Evolutionary conservation across 2,797 vertebrate genomes (phyloP).

Genomic region (Microctenopoma lineatum): DNA sequence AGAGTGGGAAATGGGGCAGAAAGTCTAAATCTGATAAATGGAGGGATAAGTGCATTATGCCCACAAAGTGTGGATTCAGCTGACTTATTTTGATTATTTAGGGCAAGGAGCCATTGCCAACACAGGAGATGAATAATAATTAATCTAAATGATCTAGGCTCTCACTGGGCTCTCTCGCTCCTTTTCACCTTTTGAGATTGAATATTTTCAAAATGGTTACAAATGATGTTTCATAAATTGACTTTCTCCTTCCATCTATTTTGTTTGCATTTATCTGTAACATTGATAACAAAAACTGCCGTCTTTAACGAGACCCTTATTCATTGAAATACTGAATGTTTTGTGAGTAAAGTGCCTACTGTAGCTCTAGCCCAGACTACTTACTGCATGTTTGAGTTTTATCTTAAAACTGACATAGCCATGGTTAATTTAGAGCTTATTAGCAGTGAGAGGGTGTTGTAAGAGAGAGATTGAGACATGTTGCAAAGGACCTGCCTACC

Average conservation of each 20-base stretch:
- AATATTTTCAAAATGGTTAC: conserved; percentile 28
- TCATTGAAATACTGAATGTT: conserved; percentile 15
- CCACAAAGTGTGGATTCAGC: conserved; percentile 53
- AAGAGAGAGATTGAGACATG: conserved; percentile 77
- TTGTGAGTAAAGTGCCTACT: conserved; percentile 43
- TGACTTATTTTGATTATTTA: conserved; percentile 51
- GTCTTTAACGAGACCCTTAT: conserved; percentile 30
- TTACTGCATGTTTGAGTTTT: conserved; percentile 70
- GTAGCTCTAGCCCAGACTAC: conserved; percentile 55
- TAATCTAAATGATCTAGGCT: conserved; percentile 39
- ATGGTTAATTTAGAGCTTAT: conserved; percentile 86
- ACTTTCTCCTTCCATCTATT: conserved; percentile 19
- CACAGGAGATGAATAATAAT: conserved; percentile 39
- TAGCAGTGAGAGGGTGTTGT: conserved; percentile 86
- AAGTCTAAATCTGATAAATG: conserved; percentile 95
- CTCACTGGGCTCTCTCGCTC: conserved; percentile 23
- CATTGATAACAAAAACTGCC: conserved; percentile 11
- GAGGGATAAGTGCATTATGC: conserved; percentile 68
- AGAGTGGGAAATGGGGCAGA: conserved; percentile 83
- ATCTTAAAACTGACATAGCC: conserved; percentile 67
- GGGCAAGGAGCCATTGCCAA: conserved; percentile 22
- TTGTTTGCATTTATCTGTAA: conserved; percentile 35
- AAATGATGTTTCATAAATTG: conserved; percentile 30
- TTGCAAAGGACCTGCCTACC: conserved; percentile 81
- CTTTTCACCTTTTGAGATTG: conserved; percentile 19